These are phyloP conservation scores for Caenorhabditis brenneri DNA, from an alignment of 1,140 invertebrate species.

Conservation along the genomic window DNA sequence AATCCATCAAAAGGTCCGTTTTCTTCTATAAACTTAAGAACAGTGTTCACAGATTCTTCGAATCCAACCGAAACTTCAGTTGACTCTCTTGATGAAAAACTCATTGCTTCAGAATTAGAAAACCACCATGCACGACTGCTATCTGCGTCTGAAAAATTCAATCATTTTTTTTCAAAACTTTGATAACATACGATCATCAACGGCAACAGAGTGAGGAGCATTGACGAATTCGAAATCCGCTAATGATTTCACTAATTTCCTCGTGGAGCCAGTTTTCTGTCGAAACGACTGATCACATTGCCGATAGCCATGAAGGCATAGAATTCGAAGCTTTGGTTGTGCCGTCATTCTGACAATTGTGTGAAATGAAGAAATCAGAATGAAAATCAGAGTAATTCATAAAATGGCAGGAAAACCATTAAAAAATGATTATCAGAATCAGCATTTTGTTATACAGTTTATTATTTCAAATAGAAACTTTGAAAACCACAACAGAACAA, in stretches of 20 bases:
- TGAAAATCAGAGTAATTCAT: background rate
- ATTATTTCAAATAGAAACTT: no score
- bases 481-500: background rate
- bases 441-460: no score
- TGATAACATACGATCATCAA: conserved; percentile 4
- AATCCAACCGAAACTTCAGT: conserved; percentile 39
- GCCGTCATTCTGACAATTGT: background rate
- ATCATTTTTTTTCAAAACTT: background rate
- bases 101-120: conserved; percentile 30
- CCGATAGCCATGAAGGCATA: conserved; percentile 51
- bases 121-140: conserved; percentile 50
- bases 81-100: conserved; percentile 5
- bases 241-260: conserved; percentile 43
- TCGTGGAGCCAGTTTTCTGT: conserved; percentile 41
- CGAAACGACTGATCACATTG: conserved; percentile 48
- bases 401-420: no score
- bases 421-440: no score
- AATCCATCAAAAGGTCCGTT: conserved; percentile 50
- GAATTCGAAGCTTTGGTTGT: conserved; percentile 38
- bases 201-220: background rate
- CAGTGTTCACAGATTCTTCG: conserved; percentile 33
- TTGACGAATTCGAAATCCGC: conserved; percentile 46
- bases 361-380: background rate
- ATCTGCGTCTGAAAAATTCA: background rate
- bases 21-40: conserved; percentile 16